Base-by-base conservation (phyloP, 2,888 invertebrate species). In the Agrotis ipsilon region DNA sequence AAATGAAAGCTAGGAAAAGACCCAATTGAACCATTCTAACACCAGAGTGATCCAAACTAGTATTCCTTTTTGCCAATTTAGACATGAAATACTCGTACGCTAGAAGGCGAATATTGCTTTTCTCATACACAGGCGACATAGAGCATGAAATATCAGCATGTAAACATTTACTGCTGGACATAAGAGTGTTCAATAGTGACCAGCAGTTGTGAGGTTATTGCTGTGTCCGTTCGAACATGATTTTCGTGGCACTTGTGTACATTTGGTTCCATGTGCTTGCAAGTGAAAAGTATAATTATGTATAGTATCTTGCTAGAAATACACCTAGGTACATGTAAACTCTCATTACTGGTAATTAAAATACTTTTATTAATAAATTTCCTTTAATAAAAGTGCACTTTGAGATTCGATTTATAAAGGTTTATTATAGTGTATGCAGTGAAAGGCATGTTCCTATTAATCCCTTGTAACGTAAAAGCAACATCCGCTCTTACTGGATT, bases 71-170 rank as follows among this genome's bases (percentile, higher is more conserved):
- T 27, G 9, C 16, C 49, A 45, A 51, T 75, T 51, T n/a, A 13
- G 11, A 1, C 2, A 3, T 49, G 32, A 11, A 24, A 62, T 19
- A 43, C 43, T 32, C 48, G 18, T 16, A 54, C 16, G n/a, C 16
- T 19, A 54, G 14, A 24, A 19, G 24, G 24, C 45, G 18, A 72
- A 58, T 68, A 76, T 72, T 76, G 76, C 58, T 54, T 58, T 68
- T 52, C 46, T 27, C 39, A 51, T 39, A 27, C n/a, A 46, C 5
- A 14, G 19, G 24, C 19, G 46, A 14, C 45, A 75, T 46, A 58
- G 68, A 46, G 58, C 43, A 75, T 43, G 46, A 58, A 59, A 72
- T 75, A 58, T 52, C 68, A 46, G 76, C 4, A 24, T 39, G 39
- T 58, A 52, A 68, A 75, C n/a, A n/a, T 76, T 72, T 58, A 76